phyloP scores from a whole-genome alignment of 1,140 invertebrate species.

The Carposina sasakii region DNA sequence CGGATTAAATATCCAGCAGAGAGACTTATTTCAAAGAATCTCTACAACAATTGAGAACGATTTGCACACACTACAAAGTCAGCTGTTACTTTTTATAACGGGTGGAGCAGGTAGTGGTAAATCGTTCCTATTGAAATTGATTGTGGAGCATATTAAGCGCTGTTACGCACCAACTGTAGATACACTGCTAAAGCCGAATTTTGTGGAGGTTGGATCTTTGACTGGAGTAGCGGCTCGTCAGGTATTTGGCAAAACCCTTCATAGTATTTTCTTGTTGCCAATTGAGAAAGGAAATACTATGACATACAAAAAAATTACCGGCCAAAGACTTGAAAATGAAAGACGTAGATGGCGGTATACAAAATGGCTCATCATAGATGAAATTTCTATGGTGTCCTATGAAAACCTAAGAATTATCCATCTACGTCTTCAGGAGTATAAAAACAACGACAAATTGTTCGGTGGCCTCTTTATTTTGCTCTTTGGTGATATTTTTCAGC shows the following conservation, averaged over 20 bases:
- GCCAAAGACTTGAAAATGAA: constrained; percentile 21
- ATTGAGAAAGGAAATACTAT: constrained; percentile 27
- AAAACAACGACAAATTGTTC: constrained; percentile 26
- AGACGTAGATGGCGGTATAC: constrained; percentile 20
- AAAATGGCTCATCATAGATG: constrained; percentile 29
- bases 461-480: constrained; percentile 22
- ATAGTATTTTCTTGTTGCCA: constrained; percentile 19
- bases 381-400: constrained; percentile 33
- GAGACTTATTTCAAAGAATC: constrained; percentile 9
- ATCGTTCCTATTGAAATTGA: constrained; percentile 25
- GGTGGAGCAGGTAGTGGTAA: constrained; percentile 27
- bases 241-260: constrained; percentile 28
- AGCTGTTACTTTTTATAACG: constrained; percentile 15
- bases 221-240: constrained; percentile 30
- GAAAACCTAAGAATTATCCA: constrained; percentile 19
- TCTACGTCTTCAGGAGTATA: constrained; percentile 25
- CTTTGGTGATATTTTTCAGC: constrained; percentile 31
- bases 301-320: constrained; percentile 15
- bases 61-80: not conserved
- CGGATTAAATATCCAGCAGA: constrained; percentile 14
- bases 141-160: constrained; percentile 27
- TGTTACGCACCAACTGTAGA: constrained; percentile 29
- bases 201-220: constrained; percentile 27
- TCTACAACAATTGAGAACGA: constrained; percentile 2
- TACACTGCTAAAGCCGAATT: constrained; percentile 18